These are phyloP conservation scores for Amaurobius ferox DNA, from an alignment of 2,888 invertebrate genomes.

Conservation along the genomic window DNA sequence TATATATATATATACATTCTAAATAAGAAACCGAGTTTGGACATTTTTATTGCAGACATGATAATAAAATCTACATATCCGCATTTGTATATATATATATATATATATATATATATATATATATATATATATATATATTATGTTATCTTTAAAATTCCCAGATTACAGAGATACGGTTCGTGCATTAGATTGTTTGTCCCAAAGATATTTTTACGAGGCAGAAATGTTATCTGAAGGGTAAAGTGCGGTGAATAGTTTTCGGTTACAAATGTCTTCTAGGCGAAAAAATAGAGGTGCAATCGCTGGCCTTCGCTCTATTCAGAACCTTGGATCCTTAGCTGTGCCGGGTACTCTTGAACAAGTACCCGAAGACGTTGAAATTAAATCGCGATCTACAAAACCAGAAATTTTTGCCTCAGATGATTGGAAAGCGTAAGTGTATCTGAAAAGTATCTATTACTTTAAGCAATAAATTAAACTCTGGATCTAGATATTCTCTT, in stretches of 20 bases:
- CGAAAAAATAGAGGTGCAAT: slow-evolving; percentile 22
- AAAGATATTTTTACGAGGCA: neutral
- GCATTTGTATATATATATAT: too few relatives aligned
- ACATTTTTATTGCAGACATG: too few relatives aligned
- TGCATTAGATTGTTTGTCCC: neutral
- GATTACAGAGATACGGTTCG: too few relatives aligned
- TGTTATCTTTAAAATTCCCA: too few relatives aligned
- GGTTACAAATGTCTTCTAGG: slow-evolving; percentile 33
- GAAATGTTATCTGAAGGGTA: slow-evolving; percentile 42
- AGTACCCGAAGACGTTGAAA: slow-evolving; percentile 49
- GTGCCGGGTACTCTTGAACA: slow-evolving; percentile 51
- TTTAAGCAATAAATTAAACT: too few relatives aligned
- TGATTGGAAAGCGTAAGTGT: slow-evolving; percentile 64
- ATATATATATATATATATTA: too few relatives aligned
- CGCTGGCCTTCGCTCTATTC: slow-evolving; percentile 38
- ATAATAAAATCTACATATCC: too few relatives aligned
- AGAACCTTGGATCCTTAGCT: slow-evolving; percentile 36
- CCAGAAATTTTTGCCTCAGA: slow-evolving; percentile 53
- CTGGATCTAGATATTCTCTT: too few relatives aligned
- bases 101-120: too few relatives aligned
- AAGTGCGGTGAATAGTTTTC: slow-evolving; percentile 29
- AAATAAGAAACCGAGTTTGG: too few relatives aligned
- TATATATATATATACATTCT: too few relatives aligned
- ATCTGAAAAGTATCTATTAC: too few relatives aligned
- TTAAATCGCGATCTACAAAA: slow-evolving; percentile 27